Evolutionary conservation across 2,113 vertebrate species (phyloP), one percentile per base, ranked within the genome.

Genomic region (Syrrhaptes paradoxus): DNA sequence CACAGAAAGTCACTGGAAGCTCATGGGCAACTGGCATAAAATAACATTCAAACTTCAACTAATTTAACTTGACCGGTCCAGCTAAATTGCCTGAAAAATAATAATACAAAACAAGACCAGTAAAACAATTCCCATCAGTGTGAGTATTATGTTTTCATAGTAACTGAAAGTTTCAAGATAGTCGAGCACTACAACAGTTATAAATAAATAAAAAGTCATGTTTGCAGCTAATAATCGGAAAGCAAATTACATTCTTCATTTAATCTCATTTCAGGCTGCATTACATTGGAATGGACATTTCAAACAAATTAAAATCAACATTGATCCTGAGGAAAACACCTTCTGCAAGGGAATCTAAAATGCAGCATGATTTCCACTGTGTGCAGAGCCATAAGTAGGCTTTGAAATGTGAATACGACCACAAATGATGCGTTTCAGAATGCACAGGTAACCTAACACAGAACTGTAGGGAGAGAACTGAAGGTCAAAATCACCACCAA

Each of bases 141-240:
- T 76, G 90, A 89, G 77, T 8, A 49, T 51, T 71, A 82, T 54
- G 49, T 87, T 94, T 94, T 95, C 70, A 89, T 45, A 94, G 58
- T n/a, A 59, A 85, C 65, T 81, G 75, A 93, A 96, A 89, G 92
- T 84, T 91, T 92, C 83, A 96, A 93, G 94, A 90, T 76, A 92
- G 14, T 91, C 45, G n/a, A 92, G 62, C 55, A 67, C 13, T 85
- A 76, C 75, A 96, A 91, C 3, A 10, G 61, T 73, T 95, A 82
- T 90, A 90, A 94, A 49, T 61, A 67, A 92, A 73, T 31, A 52
- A 95, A 76, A 66, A 85, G 61, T 59, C 57, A 90, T 28, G 10
- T 84, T 93, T 92, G 66, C 84, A 95, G 88, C 79, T 87, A 95
- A 88, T 88, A 97, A 96, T 22, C 92, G 89, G 92, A 95, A 96